A percentile compares a stretch with the other conserved stretches of the same genome.
These are phyloP conservation scores for Otocyon megalotis DNA, from an alignment of 2,113 vertebrate genomes.

Conservation along the genomic window DNA sequence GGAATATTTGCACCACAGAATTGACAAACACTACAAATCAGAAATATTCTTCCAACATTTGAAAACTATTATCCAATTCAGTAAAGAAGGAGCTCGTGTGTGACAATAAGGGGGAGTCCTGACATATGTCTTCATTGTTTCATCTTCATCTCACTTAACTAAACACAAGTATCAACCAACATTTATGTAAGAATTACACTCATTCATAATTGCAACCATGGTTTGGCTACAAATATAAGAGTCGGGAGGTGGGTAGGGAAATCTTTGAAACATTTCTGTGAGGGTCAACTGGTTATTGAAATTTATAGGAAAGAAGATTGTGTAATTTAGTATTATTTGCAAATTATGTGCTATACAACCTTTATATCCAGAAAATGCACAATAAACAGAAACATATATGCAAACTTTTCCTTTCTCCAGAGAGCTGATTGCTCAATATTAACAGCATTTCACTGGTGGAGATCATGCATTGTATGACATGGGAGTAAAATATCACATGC, in stretches of 20 bases:
- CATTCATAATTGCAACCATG: background rate
- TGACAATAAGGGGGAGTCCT: background rate
- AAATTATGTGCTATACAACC: background rate
- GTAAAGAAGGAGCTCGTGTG: background rate
- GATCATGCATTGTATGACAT: background rate
- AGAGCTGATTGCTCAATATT: background rate
- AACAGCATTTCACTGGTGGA: background rate
- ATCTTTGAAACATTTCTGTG: background rate
- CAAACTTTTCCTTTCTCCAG: background rate
- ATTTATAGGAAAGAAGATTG: background rate
- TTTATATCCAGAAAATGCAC: background rate
- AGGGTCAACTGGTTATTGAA: background rate
- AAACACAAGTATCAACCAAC: background rate
- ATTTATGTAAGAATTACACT: background rate
- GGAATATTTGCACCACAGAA: background rate
- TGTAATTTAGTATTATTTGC: slow-evolving; percentile 24
- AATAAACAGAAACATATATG: background rate
- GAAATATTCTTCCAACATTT: background rate
- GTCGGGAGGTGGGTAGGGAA: background rate
- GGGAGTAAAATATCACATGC: background rate
- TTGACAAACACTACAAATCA: background rate
- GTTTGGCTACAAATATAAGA: background rate
- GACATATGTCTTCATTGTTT: slow-evolving; percentile 14
- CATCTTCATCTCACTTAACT: background rate
- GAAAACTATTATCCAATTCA: background rate